Conservation (phyloP, 2,797 vertebrate genomes). For the Sebastes umbrosus region DNA sequence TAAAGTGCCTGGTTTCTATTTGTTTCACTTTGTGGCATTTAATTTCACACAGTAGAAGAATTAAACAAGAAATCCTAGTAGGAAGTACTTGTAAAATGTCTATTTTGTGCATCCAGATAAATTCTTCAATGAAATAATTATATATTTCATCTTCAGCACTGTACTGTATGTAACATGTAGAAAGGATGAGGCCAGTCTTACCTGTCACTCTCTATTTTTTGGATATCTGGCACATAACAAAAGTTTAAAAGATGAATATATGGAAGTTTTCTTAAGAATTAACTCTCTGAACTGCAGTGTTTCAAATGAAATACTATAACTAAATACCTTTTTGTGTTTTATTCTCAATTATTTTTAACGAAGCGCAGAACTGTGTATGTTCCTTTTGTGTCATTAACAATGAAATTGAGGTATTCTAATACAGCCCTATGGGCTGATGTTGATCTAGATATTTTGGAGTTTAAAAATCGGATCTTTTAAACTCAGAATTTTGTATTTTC, state of each 20-base stretch:
- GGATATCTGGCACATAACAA: not conserved
- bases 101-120: not conserved
- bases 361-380: too few relatives aligned
- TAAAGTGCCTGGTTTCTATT: not conserved
- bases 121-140: not conserved
- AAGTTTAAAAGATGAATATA: not conserved
- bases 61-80: not conserved
- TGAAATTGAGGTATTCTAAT: too few relatives aligned
- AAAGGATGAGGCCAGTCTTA: not conserved
- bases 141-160: not conserved
- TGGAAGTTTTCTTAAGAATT: not conserved
- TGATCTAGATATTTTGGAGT: not conserved
- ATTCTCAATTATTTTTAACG: too few relatives aligned
- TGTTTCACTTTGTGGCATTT: not conserved
- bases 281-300: not conserved
- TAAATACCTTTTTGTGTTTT: too few relatives aligned
- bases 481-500: too few relatives aligned
- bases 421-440: too few relatives aligned
- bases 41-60: not conserved
- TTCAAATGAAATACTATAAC: not conserved
- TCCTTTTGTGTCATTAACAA: too few relatives aligned
- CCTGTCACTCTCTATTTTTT: accelerated
- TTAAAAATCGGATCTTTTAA: not conserved
- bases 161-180: not conserved
- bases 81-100: not conserved